Conservation (phyloP, 2,113 vertebrate genomes). For the Pelmatolapia mariae region DNA sequence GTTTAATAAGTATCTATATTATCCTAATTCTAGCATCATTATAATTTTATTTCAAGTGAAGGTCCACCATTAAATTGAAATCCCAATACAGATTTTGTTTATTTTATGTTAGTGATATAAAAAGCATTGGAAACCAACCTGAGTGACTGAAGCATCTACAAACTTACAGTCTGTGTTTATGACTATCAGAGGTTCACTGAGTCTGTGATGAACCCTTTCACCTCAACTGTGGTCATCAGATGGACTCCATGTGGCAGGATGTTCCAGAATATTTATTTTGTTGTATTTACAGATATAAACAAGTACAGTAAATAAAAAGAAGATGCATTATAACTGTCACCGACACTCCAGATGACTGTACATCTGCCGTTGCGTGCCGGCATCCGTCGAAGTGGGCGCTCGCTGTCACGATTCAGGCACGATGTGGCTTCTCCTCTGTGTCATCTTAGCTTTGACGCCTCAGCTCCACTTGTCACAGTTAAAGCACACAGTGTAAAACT, state of each 20-base stretch:
- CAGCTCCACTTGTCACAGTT: conserved; percentile 26
- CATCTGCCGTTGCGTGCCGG: neutral
- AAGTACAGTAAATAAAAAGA: neutral
- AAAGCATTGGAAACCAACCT: neutral
- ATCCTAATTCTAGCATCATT: neutral
- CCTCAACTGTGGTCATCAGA: neutral
- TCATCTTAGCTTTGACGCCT: conserved; percentile 3
- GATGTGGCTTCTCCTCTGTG: neutral
- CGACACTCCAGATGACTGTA: neutral
- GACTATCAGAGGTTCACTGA: neutral
- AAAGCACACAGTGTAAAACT: conserved; percentile 19
- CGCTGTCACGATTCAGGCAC: conserved; percentile 8
- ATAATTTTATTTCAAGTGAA: neutral
- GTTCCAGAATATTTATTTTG: neutral
- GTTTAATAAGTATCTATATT: neutral
- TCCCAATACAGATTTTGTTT: neutral
- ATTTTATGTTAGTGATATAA: neutral
- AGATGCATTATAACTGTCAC: neutral
- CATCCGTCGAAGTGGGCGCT: neutral
- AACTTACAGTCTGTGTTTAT: neutral
- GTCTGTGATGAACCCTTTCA: neutral
- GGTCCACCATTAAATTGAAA: neutral
- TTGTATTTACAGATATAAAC: neutral
- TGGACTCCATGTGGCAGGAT: conserved; percentile 8
- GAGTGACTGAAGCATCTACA: neutral